A percentile compares a stretch with the other conserved stretches of the same genome.
Evolutionary conservation across 2,113 vertebrate species (phyloP).

Genomic region (Zosterops pallidus): DNA sequence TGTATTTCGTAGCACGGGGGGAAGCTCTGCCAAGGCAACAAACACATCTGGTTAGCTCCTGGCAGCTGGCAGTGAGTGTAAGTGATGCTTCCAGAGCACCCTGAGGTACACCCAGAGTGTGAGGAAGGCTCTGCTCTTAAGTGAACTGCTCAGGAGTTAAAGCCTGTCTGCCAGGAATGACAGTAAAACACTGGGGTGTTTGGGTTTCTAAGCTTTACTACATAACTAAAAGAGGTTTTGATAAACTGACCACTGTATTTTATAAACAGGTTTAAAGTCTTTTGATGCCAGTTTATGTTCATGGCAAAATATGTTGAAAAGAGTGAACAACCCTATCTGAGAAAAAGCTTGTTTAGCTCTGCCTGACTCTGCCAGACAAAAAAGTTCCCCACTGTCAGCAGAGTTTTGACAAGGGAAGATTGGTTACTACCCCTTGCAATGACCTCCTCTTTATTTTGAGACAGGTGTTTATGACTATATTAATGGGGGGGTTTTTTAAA

Average conservation of each 20-base stretch:
- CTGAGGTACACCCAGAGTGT: rapidly evolving
- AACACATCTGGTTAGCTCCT: background rate
- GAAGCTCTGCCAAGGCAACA: background rate
- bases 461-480: background rate
- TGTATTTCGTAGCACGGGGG: rapidly evolving
- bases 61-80: background rate
- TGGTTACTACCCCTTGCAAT: background rate
- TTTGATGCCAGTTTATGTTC: background rate
- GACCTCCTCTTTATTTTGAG: background rate
- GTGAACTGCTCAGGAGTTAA: background rate
- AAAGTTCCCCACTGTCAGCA: background rate
- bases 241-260: background rate
- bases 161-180: background rate
- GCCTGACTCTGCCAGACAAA: background rate
- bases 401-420: background rate
- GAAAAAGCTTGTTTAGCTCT: background rate
- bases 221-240: background rate
- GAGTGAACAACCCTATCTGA: background rate
- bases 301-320: background rate
- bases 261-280: background rate
- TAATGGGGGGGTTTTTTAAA: background rate
- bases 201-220: background rate
- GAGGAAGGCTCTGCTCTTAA: background rate
- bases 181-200: background rate
- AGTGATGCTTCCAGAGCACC: background rate